Conservation (phyloP, 2,888 invertebrate genomes). For the Ochropacha duplaris region DNA sequence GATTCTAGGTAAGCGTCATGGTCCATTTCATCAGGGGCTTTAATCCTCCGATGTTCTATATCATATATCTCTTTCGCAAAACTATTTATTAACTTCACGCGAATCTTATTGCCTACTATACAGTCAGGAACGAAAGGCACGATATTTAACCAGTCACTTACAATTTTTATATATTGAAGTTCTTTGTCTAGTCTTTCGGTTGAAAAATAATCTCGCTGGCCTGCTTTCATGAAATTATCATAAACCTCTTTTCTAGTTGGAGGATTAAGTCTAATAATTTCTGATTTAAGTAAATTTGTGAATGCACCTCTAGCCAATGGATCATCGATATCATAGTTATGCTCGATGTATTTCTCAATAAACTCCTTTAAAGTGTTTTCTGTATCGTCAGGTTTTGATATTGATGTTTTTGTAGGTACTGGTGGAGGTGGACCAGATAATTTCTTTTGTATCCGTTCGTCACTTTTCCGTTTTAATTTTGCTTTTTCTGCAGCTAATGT, state of each 20-base stretch:
- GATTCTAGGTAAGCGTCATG: constrained; percentile 38
- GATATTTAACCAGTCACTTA: constrained; percentile 62
- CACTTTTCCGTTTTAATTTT: constrained; percentile 21
- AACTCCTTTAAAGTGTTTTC: constrained; percentile 49
- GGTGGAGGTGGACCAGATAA: background rate
- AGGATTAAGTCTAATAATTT: constrained; percentile 45
- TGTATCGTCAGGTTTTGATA: constrained; percentile 17
- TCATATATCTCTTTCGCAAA: constrained; percentile 50
- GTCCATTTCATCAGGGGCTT: constrained; percentile 37
- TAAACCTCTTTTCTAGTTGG: constrained; percentile 40
- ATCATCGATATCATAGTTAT: constrained; percentile 49
- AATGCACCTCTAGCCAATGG: constrained; percentile 45
- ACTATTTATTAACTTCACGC: constrained; percentile 49
- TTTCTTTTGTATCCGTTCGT: constrained; percentile 10
- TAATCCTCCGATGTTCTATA: constrained; percentile 43
- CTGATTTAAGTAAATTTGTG: constrained; percentile 43
- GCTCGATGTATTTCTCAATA: constrained; percentile 50
- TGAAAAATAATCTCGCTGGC: constrained; percentile 25
- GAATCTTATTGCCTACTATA: constrained; percentile 32
- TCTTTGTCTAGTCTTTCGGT: constrained; percentile 41
- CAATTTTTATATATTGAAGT: constrained; percentile 50
- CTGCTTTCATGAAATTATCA: constrained; percentile 29
- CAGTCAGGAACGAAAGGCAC: constrained; percentile 26
- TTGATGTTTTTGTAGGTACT: background rate
- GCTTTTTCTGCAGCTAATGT: constrained; percentile 27